Evolutionary conservation across 1,140 invertebrate species (phyloP), one percentile per base, ranked within the genome.

Genomic region (Nebria ingens): DNA sequence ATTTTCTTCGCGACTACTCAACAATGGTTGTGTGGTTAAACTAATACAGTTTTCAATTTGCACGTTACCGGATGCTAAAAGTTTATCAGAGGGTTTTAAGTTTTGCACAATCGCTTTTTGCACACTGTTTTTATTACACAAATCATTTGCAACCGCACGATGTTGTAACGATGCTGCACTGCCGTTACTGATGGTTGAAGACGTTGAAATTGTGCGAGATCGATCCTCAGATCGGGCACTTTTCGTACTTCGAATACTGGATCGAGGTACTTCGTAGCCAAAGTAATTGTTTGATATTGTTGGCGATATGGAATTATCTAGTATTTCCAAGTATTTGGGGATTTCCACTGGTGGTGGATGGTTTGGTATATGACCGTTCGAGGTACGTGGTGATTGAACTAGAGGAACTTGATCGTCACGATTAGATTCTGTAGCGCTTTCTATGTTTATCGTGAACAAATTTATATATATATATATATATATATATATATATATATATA

Each of bases 321-420:
- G n/a, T 12, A 76, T 56, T 64, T 76, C 73, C 20, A 77, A 57
- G 62, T 77, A 77, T 61, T 71, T 72, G n/a, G 71, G 74, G 42
- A 69, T 64, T 38, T 69, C 64, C 9, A 49, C 58, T 42, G 62
- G n/a, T 45, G 51, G 19, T 17, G 59, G 50, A 42, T 21, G 2
- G 21, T 38, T 19, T 40, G 29, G 52, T 12, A 40, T 40, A 40
- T 53, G 13, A 9, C 19, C 50, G 40, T 52, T 29, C 12, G 13
- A 17, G n/a, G n/a, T 21, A 19, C 21, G 15, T 51, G 52, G 22
- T 56, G 54, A 23, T 55, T 59, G 51, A 38, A 69, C 55, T 50
- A 69, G 69, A 17, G 68, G 67, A 17, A 63, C 64, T 49, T 64
- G 57, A 53, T 71, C 64, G 52, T 62, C 59, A 52, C 54, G 64